Evolutionary conservation across 2,888 invertebrate species (phyloP).

Genomic region (Brachypterus glaber): DNA sequence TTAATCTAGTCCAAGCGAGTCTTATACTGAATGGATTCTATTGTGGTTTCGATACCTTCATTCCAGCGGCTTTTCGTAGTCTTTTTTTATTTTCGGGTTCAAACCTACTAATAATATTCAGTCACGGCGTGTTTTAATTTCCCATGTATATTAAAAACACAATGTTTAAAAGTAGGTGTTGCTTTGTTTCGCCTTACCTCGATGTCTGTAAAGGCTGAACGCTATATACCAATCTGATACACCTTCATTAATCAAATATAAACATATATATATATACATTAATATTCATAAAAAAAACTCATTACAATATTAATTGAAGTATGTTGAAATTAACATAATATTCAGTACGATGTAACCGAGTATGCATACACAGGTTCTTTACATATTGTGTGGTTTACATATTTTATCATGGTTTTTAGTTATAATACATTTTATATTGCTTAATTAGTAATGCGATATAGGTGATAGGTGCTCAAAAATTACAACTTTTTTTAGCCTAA

Average conservation of each 20-base stretch:
- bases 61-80: no score
- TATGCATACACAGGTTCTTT: no score
- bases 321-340: slow-evolving; percentile 1
- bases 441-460: no score
- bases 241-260: slow-evolving; percentile 22
- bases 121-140: slow-evolving; percentile 34
- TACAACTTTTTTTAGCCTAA: no score
- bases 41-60: no score
- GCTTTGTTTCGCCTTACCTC: slow-evolving; percentile 17
- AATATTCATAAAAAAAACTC: slow-evolving; percentile 9
- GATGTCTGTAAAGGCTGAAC: neutral
- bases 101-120: slow-evolving; percentile 23
- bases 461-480: no score
- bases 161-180: slow-evolving; percentile 32
- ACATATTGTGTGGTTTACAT: no score
- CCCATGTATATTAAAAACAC: slow-evolving; percentile 30
- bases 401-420: no score
- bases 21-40: no score
- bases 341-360: neutral
- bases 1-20: no score
- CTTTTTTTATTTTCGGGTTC: no score
- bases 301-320: slow-evolving; percentile 8
- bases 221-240: slow-evolving; percentile 12
- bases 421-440: no score
- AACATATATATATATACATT: slow-evolving; percentile 11